phyloP scores from a whole-genome alignment of 2,888 invertebrate genomes.

The Lingula anatina region DNA sequence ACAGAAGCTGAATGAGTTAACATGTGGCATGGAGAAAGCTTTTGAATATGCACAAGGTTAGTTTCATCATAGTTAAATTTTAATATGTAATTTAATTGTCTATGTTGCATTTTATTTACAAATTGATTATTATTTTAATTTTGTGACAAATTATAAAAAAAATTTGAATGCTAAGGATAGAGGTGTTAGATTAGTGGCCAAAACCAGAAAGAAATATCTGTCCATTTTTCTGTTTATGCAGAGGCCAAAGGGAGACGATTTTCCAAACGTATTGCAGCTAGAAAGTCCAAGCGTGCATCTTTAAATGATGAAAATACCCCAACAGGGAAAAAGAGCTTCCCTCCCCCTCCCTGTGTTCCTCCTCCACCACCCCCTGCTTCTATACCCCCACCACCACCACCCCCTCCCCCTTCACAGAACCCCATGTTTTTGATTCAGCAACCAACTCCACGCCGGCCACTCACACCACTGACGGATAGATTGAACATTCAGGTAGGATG shows the following conservation, averaged over 20 bases:
- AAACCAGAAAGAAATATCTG: too few relatives aligned
- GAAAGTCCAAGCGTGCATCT: slow-evolving; percentile 6
- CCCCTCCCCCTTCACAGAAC: slow-evolving; percentile 22
- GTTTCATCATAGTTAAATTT: background rate
- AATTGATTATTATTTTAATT: background rate
- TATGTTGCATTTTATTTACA: background rate
- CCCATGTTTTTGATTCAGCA: too few relatives aligned
- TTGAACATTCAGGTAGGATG: too few relatives aligned
- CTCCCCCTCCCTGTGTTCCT: background rate
- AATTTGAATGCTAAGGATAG: background rate
- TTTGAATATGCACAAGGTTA: slow-evolving; percentile 34
- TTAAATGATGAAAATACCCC: slow-evolving; percentile 4
- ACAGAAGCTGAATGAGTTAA: slow-evolving; percentile 23
- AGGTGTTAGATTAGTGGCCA: background rate
- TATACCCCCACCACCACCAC: slow-evolving; percentile 18
- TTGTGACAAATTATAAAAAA: background rate
- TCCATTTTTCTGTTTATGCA: slow-evolving; percentile 9
- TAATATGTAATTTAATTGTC: too few relatives aligned
- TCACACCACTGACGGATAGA: too few relatives aligned
- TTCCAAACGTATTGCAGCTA: slow-evolving; percentile 21
- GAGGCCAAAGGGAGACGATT: slow-evolving; percentile 21
- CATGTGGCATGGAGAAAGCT: slow-evolving; percentile 29
- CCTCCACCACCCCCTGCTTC: background rate
- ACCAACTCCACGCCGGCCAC: too few relatives aligned
- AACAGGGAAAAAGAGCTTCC: background rate